phyloP scores from a whole-genome alignment of 2,113 vertebrate genomes.

The rat (Rattus norvegicus) region GRCr8 NC_086032.1:79287501-79288000 shows the following conservation, averaged over 20 bases:
- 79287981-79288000: not conserved
- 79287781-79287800: not conserved
- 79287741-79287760: not conserved
- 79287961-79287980: not conserved
- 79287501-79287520: not conserved
- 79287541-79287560: not conserved
- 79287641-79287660: not conserved
- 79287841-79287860: not conserved
- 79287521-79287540: not conserved
- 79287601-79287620: not conserved
- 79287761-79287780: not conserved
- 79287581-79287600: no score
- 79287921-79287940: not conserved
- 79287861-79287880: not conserved
- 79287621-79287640: not conserved
- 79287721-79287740: not conserved
- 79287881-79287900: not conserved
- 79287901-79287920: no score
- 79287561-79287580: not conserved
- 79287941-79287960: not conserved
- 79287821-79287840: not conserved
- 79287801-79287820: not conserved
- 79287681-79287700: no score
- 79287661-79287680: not conserved
- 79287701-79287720: not conserved